Evolutionary conservation across 2,888 invertebrate species (phyloP).

Genomic region (Phrixothrix hirtus): DNA sequence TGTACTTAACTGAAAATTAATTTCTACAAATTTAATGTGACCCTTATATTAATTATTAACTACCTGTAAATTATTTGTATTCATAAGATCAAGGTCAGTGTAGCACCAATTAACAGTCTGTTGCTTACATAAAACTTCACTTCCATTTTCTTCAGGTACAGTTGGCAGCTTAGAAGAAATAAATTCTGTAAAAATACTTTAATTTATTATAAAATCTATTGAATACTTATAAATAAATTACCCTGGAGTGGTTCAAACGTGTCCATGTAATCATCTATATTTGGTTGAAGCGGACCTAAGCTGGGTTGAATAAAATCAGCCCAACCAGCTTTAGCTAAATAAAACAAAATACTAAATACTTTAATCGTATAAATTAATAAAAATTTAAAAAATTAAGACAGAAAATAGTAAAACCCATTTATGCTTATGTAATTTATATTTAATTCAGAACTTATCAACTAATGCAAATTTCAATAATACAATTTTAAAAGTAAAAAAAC

Average conservation of each 20-base stretch:
- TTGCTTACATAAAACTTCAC: constrained; percentile 36
- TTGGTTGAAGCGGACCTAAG: constrained; percentile 94
- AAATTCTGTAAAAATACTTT: constrained; percentile 56
- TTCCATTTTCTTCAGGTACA: constrained; percentile 62
- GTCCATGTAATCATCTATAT: constrained; percentile 94
- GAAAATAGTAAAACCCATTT: too few species aligned
- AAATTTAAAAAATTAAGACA: too few species aligned
- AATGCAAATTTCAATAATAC: too few species aligned
- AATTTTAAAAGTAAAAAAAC: too few species aligned
- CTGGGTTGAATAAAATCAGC: constrained; percentile 99
- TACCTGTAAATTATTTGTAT: constrained; percentile 28
- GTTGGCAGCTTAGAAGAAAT: constrained; percentile 62
- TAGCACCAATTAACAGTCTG: constrained; percentile 37
- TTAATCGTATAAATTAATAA: too few species aligned
- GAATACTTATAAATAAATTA: constrained; percentile 47
- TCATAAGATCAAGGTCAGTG: constrained; percentile 45
- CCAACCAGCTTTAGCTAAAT: constrained; percentile 79
- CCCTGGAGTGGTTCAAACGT: constrained; percentile 84
- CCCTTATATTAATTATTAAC: background rate
- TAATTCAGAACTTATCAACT: too few species aligned
- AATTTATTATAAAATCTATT: constrained; percentile 5
- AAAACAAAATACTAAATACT: constrained; percentile 13
- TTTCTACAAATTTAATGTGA: too few species aligned
- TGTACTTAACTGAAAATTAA: constrained; percentile 10
- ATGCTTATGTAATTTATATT: too few species aligned